phyloP scores from a whole-genome alignment of 2,888 invertebrate species.

The Eristalis tenax region DNA sequence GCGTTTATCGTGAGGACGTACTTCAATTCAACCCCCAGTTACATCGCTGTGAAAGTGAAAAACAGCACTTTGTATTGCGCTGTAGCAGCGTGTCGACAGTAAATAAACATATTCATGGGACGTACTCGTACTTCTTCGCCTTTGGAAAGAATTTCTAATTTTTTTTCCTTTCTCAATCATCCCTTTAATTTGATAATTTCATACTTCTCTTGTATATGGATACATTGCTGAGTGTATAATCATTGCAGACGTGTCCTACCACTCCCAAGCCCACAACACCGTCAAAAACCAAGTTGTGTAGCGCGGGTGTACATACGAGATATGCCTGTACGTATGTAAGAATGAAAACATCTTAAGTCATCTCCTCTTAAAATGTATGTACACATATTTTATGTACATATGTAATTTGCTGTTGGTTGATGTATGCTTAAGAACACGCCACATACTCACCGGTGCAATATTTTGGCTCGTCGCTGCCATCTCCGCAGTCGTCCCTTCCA shows the following conservation, averaged over 20 bases:
- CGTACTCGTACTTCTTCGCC: neutral
- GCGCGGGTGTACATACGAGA: neutral
- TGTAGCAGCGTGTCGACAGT: constrained; percentile 7
- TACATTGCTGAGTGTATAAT: constrained; percentile 31
- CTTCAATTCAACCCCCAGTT: neutral
- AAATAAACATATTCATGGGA: constrained; percentile 44
- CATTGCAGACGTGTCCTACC: constrained; percentile 14
- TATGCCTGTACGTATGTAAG: neutral
- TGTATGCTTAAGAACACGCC: constrained; percentile 17
- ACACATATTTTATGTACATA: neutral
- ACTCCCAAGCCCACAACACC: neutral
- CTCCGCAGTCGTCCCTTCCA: constrained; percentile 91
- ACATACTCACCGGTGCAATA: constrained; percentile 86
- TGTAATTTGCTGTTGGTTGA: neutral
- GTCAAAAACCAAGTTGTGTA: neutral
- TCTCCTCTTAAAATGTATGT: neutral
- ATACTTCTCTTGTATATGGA: constrained; percentile 20
- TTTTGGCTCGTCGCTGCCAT: constrained; percentile 91
- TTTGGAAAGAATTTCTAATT: constrained; percentile 43
- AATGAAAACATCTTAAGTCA: neutral
- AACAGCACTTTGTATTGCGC: constrained; percentile 36
- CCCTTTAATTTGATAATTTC: constrained; percentile 61
- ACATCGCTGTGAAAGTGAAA: constrained; percentile 14
- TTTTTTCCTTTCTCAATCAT: constrained; percentile 39
- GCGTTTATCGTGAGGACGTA: neutral